Evolutionary conservation across 2,888 invertebrate genomes (phyloP).

Genomic region (Zaprionus lineosus): DNA sequence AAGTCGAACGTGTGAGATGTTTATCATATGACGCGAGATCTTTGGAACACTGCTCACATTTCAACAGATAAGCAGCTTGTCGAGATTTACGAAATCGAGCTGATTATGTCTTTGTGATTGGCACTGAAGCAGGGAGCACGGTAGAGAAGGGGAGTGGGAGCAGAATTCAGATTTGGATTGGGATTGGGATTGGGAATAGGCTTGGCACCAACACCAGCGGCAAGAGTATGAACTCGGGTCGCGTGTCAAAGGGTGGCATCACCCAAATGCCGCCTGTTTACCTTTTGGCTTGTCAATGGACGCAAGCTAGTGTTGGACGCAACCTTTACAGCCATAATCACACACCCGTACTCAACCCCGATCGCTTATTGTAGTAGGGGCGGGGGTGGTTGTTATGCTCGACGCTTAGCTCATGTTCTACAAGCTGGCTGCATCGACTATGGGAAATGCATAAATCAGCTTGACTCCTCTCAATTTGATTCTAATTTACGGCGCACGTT

Average conservation of each 20-base stretch:
- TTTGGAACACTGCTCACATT: conserved; percentile 73
- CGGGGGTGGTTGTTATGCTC: conserved; percentile 20
- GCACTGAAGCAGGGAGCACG: conserved; percentile 5
- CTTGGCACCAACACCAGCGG: neutral
- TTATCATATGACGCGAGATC: conserved; percentile 64
- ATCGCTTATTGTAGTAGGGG: neutral
- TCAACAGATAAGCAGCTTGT: conserved; percentile 80
- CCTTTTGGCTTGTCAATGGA: conserved; percentile 64
- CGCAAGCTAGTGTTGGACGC: conserved; percentile 15
- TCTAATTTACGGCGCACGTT: conserved; percentile 66
- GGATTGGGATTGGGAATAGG: neutral
- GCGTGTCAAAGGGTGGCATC: conserved; percentile 63
- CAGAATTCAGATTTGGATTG: too few relatives aligned
- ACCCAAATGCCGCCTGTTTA: conserved; percentile 52
- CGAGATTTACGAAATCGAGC: conserved; percentile 77
- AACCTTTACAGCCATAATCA: neutral
- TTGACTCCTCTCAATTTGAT: conserved; percentile 72
- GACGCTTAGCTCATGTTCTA: conserved; percentile 41
- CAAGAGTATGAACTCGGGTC: conserved; percentile 26
- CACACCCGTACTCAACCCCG: too few relatives aligned
- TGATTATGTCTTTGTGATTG: conserved; percentile 67
- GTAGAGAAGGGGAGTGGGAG: neutral
- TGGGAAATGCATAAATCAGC: conserved; percentile 70
- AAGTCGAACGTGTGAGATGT: conserved; percentile 69
- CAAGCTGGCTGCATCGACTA: conserved; percentile 34